phyloP scores from a whole-genome alignment of 2,888 invertebrate species.

The Miltochrista miniata region DNA sequence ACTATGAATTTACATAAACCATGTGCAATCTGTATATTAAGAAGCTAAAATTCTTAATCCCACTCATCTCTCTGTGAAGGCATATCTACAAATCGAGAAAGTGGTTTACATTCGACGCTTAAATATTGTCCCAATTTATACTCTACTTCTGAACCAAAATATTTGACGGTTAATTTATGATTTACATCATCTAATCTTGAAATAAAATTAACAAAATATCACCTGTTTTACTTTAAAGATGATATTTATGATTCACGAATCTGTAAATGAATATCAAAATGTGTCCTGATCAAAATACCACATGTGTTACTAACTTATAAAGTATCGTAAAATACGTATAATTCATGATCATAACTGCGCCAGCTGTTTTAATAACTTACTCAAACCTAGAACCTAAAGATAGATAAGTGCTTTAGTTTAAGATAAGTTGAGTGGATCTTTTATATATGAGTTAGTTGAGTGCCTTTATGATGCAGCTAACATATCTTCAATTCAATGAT shows the following conservation, averaged over 20 bases:
- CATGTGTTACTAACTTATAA: constrained; percentile 16
- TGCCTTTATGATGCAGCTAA: too few relatives aligned
- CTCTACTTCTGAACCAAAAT: constrained; percentile 6
- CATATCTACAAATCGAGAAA: neutral
- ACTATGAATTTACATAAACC: too few relatives aligned
- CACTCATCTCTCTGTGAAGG: too few relatives aligned
- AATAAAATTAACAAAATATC: too few relatives aligned
- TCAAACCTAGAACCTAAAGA: neutral
- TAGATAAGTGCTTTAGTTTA: neutral
- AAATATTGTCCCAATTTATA: constrained; percentile 11
- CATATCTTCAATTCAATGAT: too few relatives aligned
- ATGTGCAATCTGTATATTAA: too few relatives aligned
- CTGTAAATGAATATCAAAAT: constrained; percentile 3
- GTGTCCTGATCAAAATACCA: constrained; percentile 8
- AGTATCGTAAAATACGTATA: constrained; percentile 18
- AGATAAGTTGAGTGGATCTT: neutral
- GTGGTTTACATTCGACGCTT: neutral
- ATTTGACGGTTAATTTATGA: constrained; percentile 12
- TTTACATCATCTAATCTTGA: too few relatives aligned
- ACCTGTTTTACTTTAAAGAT: too few relatives aligned
- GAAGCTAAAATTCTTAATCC: too few relatives aligned
- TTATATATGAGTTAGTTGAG: neutral
- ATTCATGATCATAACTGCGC: neutral
- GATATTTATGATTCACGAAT: constrained; percentile 10
- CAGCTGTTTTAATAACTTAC: constrained; percentile 2